Evolutionary conservation across 1,140 invertebrate species (phyloP), one percentile per base, ranked within the genome.

Genomic region (Zaprionus camerounensis): DNA sequence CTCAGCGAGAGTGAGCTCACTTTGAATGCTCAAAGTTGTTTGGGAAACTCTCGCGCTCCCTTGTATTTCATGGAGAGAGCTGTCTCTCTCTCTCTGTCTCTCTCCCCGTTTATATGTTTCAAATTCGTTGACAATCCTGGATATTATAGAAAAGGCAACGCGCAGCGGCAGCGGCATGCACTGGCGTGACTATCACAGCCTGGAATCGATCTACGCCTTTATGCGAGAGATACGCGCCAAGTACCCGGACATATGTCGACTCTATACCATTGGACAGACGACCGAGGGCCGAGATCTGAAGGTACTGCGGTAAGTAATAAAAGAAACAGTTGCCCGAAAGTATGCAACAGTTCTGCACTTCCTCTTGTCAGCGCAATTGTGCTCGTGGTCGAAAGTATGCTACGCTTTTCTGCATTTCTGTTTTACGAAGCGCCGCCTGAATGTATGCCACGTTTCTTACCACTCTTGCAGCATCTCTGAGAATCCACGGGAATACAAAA

Each of bases 171-270:
- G 88, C 72, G 77, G 74, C 46, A 94, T 97, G 94, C 95, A 95
- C 2, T 97, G 96, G 95, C 94, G 95, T 68, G 93, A 95, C 26
- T 97, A 96, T 83, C 96, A 96, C 76, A 94, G 95, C 63, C 94
- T 94, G 79, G 93, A 93, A 65, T 95, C 95, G 76, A 96, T 96
- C 53, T 83, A 95, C 59, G 93, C 93, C 11, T 96, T 96, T 83
- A 92, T 96, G 81, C 94, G 96, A 63, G 96, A 96, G 74, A 86
- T 97, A 41, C 94, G 95, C 17, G 91, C 93, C 49, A 95, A 94
- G 5, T 95, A 96, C 91, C 94, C 96, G 0, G 93, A 94, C 55
- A 78, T 96, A 9, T 94, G 95, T 0, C 95, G 95, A 41, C 82
- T 97, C 0, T 92, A 95, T 38, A 95, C 95, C 0, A 94, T 97